Percentiles rank a stretch among this genome's conserved stretches.
These are phyloP conservation scores for Phyllostomus discolor DNA, from an alignment of 2,113 vertebrate genomes.

Conservation along the genomic window DNA sequence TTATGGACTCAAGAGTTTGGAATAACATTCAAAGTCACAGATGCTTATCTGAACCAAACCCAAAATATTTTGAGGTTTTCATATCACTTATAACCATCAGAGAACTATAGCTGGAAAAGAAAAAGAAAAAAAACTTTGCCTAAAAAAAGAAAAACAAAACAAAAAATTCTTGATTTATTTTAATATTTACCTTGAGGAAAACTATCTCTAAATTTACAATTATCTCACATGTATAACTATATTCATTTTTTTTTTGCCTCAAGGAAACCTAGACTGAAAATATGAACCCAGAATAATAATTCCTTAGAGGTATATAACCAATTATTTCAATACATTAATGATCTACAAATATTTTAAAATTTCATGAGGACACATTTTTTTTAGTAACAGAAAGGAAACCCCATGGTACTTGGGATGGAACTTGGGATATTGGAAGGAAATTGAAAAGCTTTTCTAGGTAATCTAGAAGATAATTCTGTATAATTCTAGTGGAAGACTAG, in stretches of 20 bases:
- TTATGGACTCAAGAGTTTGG: conserved; percentile 66
- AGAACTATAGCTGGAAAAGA: conserved; percentile 26
- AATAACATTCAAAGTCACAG: conserved; percentile 72
- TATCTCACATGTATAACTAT: background rate
- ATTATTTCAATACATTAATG: background rate
- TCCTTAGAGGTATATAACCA: background rate
- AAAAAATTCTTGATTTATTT: conserved; percentile 4
- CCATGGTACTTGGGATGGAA: background rate
- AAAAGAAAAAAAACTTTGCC: background rate
- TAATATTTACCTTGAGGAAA: conserved; percentile 41
- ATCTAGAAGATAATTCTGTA: background rate
- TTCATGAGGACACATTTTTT: background rate
- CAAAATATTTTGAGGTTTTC: conserved; percentile 65
- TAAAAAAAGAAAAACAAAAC: background rate
- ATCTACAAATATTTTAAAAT: background rate
- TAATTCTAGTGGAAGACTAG: background rate
- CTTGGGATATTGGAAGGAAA: background rate
- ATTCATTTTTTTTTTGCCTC: background rate
- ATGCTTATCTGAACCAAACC: conserved; percentile 69
- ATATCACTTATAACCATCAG: conserved; percentile 64
- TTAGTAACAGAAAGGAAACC: background rate
- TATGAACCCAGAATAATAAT: background rate
- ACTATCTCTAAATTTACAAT: conserved; percentile 21
- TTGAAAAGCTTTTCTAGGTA: background rate
- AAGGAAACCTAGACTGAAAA: conserved; percentile 27